A percentile compares a stretch with the other conserved stretches of the same genome.
Evolutionary conservation across 1,140 invertebrate species (phyloP).

Genomic region (Scaptodrosophila lebanonensis): DNA sequence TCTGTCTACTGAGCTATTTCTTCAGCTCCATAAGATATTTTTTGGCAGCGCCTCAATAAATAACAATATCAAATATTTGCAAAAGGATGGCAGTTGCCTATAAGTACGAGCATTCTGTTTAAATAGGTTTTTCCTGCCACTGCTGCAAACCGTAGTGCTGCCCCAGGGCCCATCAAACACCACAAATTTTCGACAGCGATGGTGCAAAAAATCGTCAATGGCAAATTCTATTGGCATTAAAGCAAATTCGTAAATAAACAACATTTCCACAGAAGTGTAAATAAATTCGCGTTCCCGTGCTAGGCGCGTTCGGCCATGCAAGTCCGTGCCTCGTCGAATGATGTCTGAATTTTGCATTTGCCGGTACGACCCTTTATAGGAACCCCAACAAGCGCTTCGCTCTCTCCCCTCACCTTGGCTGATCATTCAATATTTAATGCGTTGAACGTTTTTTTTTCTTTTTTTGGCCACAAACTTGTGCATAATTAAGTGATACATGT

Average conservation of each 20-base stretch:
- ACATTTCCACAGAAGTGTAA: constrained; percentile 65
- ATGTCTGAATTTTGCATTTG: not conserved
- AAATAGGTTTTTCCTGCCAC: constrained; percentile 58
- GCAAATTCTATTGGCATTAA: constrained; percentile 21
- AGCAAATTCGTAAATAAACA: constrained; percentile 68
- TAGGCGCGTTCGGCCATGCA: too few relatives aligned
- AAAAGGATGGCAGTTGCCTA: constrained; percentile 67
- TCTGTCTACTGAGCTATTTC: too few relatives aligned
- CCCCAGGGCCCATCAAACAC: constrained; percentile 7
- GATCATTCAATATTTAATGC: constrained; percentile 45
- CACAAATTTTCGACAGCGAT: constrained; percentile 14
- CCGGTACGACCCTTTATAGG: too few relatives aligned
- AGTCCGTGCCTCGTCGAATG: not conserved
- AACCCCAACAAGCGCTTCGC: too few relatives aligned
- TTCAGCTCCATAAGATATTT: constrained; percentile 9
- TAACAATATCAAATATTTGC: constrained; percentile 56
- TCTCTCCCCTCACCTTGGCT: too few relatives aligned
- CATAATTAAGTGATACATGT: constrained; percentile 22
- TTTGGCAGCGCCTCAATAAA: constrained; percentile 25
- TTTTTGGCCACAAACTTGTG: constrained; percentile 21
- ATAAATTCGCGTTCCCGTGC: constrained; percentile 51
- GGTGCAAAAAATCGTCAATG: constrained; percentile 3
- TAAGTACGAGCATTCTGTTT: constrained; percentile 60
- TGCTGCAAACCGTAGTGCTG: constrained; percentile 12
- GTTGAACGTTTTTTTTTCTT: not conserved